Conservation (phyloP, 2,113 vertebrate species). For the Proteles cristata region DNA sequence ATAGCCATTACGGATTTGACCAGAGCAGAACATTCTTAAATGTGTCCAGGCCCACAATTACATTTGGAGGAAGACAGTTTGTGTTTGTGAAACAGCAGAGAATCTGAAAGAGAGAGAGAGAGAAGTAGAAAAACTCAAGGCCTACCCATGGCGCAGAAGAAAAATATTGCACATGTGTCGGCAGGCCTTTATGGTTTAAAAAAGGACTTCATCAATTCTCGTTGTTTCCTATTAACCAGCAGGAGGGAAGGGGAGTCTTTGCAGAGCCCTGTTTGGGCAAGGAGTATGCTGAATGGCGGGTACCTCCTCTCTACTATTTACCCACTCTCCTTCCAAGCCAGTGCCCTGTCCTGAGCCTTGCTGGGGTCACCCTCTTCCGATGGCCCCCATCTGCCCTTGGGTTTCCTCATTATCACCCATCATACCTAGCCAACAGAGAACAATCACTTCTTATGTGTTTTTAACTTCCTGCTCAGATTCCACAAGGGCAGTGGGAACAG, state of each 20-base stretch:
- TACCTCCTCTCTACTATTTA: background rate
- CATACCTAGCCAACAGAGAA: background rate
- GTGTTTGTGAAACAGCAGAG: constrained; percentile 54
- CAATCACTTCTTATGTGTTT: background rate
- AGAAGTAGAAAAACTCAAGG: background rate
- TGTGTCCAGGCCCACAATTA: constrained; percentile 64
- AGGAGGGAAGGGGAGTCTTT: background rate
- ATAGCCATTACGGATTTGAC: constrained; percentile 48
- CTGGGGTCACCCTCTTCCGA: background rate
- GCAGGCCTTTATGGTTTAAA: constrained; percentile 65
- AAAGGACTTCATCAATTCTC: constrained; percentile 49
- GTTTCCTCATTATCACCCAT: background rate
- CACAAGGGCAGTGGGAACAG: background rate
- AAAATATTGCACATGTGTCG: constrained; percentile 55
- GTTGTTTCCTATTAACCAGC: background rate
- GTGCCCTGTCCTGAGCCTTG: background rate
- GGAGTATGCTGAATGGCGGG: background rate
- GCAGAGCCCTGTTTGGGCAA: background rate
- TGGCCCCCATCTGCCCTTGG: background rate
- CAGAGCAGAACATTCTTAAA: constrained; percentile 54
- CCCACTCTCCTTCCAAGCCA: background rate
- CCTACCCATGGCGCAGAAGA: background rate
- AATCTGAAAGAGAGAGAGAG: background rate
- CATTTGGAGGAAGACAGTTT: constrained; percentile 43
- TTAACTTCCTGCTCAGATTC: background rate